Evolutionary conservation across 2,888 invertebrate species (phyloP).

Genomic region (Drosophila cognata): DNA sequence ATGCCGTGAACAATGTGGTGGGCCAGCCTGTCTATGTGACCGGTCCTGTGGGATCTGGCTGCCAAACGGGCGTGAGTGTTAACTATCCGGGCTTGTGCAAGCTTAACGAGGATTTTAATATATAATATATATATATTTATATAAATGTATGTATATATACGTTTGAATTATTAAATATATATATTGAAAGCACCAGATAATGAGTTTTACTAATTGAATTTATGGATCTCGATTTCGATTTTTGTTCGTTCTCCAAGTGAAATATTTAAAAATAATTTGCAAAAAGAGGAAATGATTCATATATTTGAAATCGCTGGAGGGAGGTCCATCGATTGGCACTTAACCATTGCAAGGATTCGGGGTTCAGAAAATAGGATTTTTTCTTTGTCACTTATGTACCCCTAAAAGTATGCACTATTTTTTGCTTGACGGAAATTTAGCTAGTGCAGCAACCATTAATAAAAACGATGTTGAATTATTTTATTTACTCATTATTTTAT

Average conservation of each 20-base stretch:
- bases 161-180: background rate
- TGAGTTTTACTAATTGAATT: background rate
- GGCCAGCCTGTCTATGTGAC: slow-evolving; percentile 37
- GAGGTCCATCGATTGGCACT: background rate
- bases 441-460: background rate
- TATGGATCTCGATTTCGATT: background rate
- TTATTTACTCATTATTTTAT: background rate
- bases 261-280: background rate
- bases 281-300: background rate
- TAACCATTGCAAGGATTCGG: no score
- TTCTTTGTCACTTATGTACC: background rate
- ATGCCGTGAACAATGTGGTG: slow-evolving; percentile 52
- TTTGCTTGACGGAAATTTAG: background rate
- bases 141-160: background rate
- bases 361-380: no score
- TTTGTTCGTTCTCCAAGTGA: background rate
- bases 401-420: background rate
- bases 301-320: background rate
- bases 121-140: slow-evolving; percentile 11
- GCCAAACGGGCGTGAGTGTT: slow-evolving; percentile 40
- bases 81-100: slow-evolving; percentile 43
- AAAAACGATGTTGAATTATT: background rate
- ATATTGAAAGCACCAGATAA: background rate
- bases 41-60: slow-evolving; percentile 38
- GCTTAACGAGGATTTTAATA: slow-evolving; percentile 31